These are phyloP conservation scores for Neoascia interrupta DNA, from an alignment of 2,888 invertebrate genomes.

Conservation along the genomic window DNA sequence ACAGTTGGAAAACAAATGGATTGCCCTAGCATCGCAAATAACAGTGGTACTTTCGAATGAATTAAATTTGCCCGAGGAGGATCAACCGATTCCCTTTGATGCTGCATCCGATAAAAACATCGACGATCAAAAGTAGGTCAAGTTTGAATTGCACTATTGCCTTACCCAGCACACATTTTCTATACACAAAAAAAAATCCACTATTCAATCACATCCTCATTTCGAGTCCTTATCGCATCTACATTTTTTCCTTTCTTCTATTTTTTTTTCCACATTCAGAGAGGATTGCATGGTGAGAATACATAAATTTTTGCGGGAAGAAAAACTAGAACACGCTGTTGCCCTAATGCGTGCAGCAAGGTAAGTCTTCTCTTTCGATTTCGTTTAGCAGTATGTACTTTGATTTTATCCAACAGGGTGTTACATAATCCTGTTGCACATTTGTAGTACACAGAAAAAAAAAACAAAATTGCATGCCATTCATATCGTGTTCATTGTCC, in stretches of 20 bases:
- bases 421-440: constrained; percentile 3
- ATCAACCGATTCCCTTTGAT: constrained; percentile 89
- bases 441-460: constrained; percentile 23
- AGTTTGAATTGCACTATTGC: constrained; percentile 21
- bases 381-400: constrained; percentile 14
- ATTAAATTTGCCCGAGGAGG: constrained; percentile 77
- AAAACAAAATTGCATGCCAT: neutral
- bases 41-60: constrained; percentile 82
- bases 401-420: neutral
- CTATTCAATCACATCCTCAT: neutral
- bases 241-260: neutral
- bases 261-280: constrained; percentile 81
- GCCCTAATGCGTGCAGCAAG: constrained; percentile 90
- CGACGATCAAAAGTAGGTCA: constrained; percentile 91
- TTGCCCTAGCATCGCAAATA: constrained; percentile 83
- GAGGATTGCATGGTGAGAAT: constrained; percentile 92
- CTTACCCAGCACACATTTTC: constrained; percentile 51
- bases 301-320: constrained; percentile 87
- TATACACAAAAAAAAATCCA: no score
- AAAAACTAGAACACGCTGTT: constrained; percentile 88
- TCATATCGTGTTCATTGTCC: constrained; percentile 11
- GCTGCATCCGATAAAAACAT: constrained; percentile 90
- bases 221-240: neutral
- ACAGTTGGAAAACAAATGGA: constrained; percentile 83
- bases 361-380: constrained; percentile 78